These are phyloP conservation scores for Apodemia duryi DNA, from an alignment of 2,888 invertebrate genomes.

Conservation along the genomic window DNA sequence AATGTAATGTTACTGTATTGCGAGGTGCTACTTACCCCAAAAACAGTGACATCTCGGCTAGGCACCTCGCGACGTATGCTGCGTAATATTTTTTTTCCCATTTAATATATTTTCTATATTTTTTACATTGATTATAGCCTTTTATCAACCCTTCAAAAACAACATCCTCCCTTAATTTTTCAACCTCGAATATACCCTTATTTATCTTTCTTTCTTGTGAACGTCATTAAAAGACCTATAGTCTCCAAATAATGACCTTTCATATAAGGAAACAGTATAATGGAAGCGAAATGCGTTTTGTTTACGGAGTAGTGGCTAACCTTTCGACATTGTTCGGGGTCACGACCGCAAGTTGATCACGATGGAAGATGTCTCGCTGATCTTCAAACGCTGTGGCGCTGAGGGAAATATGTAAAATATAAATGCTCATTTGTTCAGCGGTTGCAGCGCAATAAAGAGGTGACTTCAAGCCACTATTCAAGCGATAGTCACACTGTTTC, in stretches of 20 bases:
- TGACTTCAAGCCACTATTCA: slow-evolving; percentile 1
- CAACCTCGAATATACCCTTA: no score
- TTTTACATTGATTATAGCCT: no score
- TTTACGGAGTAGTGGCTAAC: slow-evolving; percentile 28
- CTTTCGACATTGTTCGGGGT: slow-evolving; percentile 38
- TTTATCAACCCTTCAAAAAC: no score
- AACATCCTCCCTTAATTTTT: no score
- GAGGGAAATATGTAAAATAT: slow-evolving; percentile 15
- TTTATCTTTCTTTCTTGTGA: no score
- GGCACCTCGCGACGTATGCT: no score
- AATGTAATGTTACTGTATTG: no score
- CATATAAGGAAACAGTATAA: neutral
- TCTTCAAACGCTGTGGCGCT: slow-evolving; percentile 27
- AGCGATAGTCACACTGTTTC: neutral
- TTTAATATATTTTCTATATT: no score
- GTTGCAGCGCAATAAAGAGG: slow-evolving; percentile 6
- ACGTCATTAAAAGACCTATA: neutral
- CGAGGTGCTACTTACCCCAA: no score
- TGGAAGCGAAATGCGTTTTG: slow-evolving; percentile 17
- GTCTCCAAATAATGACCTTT: slow-evolving; percentile 1
- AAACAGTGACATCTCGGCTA: no score
- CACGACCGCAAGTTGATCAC: slow-evolving; percentile 34
- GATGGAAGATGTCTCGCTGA: slow-evolving; percentile 28
- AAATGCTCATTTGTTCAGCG: slow-evolving; percentile 19
- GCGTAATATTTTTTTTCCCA: no score